Percentiles rank a stretch among this genome's conserved stretches.
Conservation (phyloP, 2,113 vertebrate species). For the Leiothrix lutea region DNA sequence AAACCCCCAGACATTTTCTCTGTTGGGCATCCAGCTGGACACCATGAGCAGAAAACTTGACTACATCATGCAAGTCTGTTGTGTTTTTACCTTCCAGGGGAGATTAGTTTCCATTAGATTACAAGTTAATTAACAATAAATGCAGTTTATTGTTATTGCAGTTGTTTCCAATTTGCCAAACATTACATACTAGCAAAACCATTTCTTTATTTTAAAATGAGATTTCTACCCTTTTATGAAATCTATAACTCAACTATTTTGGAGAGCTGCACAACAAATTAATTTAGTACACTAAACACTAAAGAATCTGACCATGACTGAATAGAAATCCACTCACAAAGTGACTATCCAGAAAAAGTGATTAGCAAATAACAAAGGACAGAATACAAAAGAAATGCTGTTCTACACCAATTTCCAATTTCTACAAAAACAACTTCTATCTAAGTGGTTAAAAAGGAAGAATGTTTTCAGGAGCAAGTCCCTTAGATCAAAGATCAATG, state of each 20-base stretch:
- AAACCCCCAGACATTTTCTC: not conserved
- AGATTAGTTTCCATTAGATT: not conserved
- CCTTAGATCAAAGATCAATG: slow-evolving; percentile 2
- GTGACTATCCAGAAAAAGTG: not conserved
- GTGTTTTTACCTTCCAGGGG: not conserved
- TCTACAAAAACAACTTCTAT: not conserved
- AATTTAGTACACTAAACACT: not conserved
- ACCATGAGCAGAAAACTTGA: not conserved
- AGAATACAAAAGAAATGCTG: not conserved
- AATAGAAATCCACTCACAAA: not conserved
- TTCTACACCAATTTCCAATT: not conserved
- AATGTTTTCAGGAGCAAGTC: not conserved
- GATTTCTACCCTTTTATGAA: not conserved
- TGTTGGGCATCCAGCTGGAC: not conserved
- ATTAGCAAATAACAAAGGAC: not conserved
- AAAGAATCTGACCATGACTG: not conserved
- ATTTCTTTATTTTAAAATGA: not conserved
- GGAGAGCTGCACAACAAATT: not conserved
- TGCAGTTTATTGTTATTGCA: not conserved
- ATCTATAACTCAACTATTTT: not conserved
- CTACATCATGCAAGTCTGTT: not conserved
- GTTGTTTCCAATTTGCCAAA: not conserved
- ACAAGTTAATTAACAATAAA: not conserved
- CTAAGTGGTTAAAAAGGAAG: not conserved
- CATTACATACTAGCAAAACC: not conserved